Conservation (phyloP, 1,140 invertebrate species). For the Orius insidiosus region DNA sequence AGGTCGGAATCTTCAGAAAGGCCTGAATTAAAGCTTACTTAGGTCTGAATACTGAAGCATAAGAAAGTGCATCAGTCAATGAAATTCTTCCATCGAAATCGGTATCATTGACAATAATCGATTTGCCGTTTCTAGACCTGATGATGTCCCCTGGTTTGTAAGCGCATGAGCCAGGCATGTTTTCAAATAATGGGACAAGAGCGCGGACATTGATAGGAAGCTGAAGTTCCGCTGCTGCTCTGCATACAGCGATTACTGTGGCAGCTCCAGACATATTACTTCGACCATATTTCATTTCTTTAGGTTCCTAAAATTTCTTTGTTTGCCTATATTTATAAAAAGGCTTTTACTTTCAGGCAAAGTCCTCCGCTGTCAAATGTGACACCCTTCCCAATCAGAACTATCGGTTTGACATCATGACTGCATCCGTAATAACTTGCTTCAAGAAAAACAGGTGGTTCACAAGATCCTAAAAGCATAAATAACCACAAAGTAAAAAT, state of each 20-base stretch:
- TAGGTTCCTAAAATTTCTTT: conserved; percentile 21
- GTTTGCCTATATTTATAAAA: neutral
- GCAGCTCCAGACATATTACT: conserved; percentile 53
- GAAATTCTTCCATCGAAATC: conserved; percentile 46
- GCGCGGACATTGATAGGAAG: conserved; percentile 36
- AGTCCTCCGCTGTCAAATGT: conserved; percentile 54
- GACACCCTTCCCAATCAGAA: conserved; percentile 30
- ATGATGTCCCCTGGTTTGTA: conserved; percentile 46
- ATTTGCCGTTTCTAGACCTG: conserved; percentile 42
- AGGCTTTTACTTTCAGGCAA: conserved; percentile 30
- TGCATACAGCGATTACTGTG: conserved; percentile 34
- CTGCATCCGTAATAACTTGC: conserved; percentile 30
- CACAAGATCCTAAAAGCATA: conserved; percentile 27
- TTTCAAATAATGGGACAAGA: conserved; percentile 40
- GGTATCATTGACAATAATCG: conserved; percentile 44
- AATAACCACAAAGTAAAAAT: neutral
- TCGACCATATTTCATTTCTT: conserved; percentile 39
- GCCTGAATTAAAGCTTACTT: conserved; percentile 16
- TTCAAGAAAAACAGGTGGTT: conserved; percentile 42
- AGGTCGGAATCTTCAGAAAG: neutral
- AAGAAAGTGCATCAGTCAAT: conserved; percentile 42
- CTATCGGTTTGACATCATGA: conserved; percentile 25
- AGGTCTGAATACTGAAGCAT: conserved; percentile 28
- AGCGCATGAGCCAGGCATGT: conserved; percentile 39
- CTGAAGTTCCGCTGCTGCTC: conserved; percentile 31